phyloP scores from a whole-genome alignment of 2,113 vertebrate genomes.

The Lycocorax pyrrhopterus region DNA sequence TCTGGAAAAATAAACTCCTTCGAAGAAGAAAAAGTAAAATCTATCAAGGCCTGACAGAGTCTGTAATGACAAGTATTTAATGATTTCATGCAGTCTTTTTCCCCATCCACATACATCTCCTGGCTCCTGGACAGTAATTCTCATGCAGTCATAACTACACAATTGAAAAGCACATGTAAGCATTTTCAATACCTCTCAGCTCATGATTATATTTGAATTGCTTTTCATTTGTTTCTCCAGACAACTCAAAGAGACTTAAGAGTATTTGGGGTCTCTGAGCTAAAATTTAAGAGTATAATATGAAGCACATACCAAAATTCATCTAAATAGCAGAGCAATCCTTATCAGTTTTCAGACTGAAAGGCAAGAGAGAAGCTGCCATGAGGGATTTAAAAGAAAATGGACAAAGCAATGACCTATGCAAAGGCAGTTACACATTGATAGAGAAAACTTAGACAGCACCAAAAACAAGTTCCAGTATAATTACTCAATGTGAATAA shows the following conservation, averaged over 20 bases:
- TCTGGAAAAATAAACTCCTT: background rate
- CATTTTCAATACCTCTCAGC: background rate
- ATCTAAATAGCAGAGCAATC: background rate
- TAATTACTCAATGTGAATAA: background rate
- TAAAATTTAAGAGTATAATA: background rate
- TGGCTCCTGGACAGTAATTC: background rate
- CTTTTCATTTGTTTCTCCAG: background rate
- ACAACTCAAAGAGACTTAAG: background rate
- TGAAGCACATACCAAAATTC: background rate
- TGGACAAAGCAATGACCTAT: background rate
- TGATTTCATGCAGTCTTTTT: background rate
- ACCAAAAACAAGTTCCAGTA: background rate
- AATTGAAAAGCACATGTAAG: background rate
- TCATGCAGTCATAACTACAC: background rate
- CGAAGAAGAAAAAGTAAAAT: background rate
- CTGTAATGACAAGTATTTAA: background rate
- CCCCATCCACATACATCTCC: background rate
- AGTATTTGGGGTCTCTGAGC: background rate
- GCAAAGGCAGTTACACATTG: background rate
- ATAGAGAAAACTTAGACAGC: background rate
- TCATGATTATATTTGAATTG: background rate
- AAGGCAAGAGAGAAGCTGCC: background rate
- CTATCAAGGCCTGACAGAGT: background rate
- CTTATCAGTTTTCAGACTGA: background rate
- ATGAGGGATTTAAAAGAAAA: background rate